Base-by-base conservation (phyloP, 1,140 invertebrate genomes). In the Hyles euphorbiae region DNA sequence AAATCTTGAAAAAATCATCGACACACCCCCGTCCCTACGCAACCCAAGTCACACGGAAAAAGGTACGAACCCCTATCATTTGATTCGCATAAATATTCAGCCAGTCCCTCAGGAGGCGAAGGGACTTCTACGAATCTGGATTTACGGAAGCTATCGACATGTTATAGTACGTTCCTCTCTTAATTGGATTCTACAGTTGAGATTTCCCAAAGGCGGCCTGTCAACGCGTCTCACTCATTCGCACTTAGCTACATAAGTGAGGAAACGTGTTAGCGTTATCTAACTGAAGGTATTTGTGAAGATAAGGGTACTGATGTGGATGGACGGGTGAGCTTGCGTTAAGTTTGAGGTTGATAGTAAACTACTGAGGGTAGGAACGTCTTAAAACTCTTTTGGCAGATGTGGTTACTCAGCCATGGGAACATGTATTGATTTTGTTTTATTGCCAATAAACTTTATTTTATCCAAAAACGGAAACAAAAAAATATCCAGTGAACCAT, bases 11-110 rank as follows among this genome's bases (percentile, higher is more conserved):
- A n/a, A 34, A 36, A 53, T 36, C 10, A 53, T 53, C 34, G 34
- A 53, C 6, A 48, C n/a, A 53, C 34, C 51, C 11, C 53, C 40
- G 44, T 54, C 40, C n/a, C 40, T 54, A 54, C 11, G 32, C 43
- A 22, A 22, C 36, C 53, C 40, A 54, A 54, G 40, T 54, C 53
- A 54, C 53, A 54, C 48, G 33, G 40, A 55, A 63, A 63, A 56
- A 53, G 46, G 56, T 45, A 58, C 7, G 45, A 43, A 49, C 32
- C 46, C 62, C 53, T 34, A 59, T 64, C 62, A 53, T 64, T 64
- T 60, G 62, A 60, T 57, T 56, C 62, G 49, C 53, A 64, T 64
- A 64, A 64, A 64, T 60, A 60, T 62, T 49, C 51, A 61, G 53
- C 34, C 48, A 54, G 55, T 63, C 50, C 56, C 65, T 34, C 54